Base-by-base conservation (phyloP, 2,797 vertebrate species). In the Acanthiza pusilla region DNA sequence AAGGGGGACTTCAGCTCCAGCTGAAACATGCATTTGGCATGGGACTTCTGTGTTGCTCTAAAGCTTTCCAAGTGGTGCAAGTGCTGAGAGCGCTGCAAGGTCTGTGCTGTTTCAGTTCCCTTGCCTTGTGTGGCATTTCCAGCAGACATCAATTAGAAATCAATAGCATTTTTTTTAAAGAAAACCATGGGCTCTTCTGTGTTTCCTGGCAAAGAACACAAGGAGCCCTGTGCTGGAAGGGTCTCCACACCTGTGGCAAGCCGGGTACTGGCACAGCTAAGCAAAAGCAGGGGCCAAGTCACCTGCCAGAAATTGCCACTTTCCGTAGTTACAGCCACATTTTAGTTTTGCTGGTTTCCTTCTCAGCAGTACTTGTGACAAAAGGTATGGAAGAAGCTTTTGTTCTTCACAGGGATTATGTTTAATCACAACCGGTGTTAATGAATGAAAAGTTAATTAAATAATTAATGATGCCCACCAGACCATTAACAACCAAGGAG, bases 61-160 rank as follows among this genome's bases (percentile, higher is more conserved):
- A 68, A 45, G 42, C 62, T 65, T 68, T 47, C 25, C 47, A 32
- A 63, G 27, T 2, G 23, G 9, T 36, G 8, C 11, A 38, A 43
- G 27, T 5, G 27, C 58, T 34, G 66, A 75, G 23, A 34, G 11
- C 0, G 0, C 22, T n/a, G 53, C 36, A 60, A 81, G 30, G 30
- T 78, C 70, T 74, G 48, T 30, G 74, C 45, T 55, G 4, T 50
- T 67, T 67, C 2, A 3, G 30, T 43, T 67, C 70, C 36, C 43
- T 32, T 48, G 47, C 58, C 36, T 29, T 0, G 3, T 5, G 27
- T 36, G 55, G 38, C 10, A 11, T 60, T 85, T 85, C 76, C 75
- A 70, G 72, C n/a, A 79, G 67, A 16, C n/a, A 53, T 36, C 43
- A 60, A n/a, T 3, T 17, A 63, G 30, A 48, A 25, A 32, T 36